A percentile compares a stretch with the other conserved stretches of the same genome.
These are phyloP conservation scores for Okapia johnstoni DNA, from an alignment of 2,113 vertebrate species.

Conservation along the genomic window DNA sequence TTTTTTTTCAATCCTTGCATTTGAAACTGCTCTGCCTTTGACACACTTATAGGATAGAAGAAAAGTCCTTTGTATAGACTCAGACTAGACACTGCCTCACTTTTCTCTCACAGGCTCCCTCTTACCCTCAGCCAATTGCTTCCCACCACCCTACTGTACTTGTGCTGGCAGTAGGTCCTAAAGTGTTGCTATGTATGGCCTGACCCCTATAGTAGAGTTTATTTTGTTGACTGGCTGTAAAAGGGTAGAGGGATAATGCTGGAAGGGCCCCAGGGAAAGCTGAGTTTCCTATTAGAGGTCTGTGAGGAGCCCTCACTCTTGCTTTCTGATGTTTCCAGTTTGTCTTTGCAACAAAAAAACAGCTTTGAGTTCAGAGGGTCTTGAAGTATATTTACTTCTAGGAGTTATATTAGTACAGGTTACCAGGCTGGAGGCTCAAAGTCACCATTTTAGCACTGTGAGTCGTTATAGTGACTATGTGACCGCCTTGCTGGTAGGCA, in stretches of 20 bases:
- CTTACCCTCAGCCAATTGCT: not conserved
- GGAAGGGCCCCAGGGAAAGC: constrained; percentile 46
- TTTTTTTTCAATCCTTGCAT: not conserved
- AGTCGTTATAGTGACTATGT: not conserved
- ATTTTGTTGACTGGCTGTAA: constrained; percentile 44
- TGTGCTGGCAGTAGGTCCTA: constrained; percentile 12
- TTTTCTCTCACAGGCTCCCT: constrained; percentile 3
- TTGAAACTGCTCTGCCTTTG: not conserved
- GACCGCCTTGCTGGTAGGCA: not conserved
- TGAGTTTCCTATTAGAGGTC: constrained; percentile 39
- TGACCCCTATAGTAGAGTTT: not conserved
- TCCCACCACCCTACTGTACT: constrained; percentile 3
- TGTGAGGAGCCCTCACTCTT: not conserved
- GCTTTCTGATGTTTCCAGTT: constrained; percentile 32
- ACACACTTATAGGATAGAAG: not conserved
- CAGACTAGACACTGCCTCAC: not conserved
- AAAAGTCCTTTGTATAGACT: not conserved
- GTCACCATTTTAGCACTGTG: not conserved
- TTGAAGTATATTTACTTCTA: not conserved
- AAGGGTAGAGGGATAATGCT: constrained; percentile 40
- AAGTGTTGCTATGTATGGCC: constrained; percentile 36
- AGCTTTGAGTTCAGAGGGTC: constrained; percentile 2
- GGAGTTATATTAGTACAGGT: not conserved
- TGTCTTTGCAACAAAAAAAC: not conserved
- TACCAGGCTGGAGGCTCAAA: not conserved